A percentile compares a stretch with the other conserved stretches of the same genome.
These are phyloP conservation scores for Ceratosolen fusciceps DNA, from an alignment of 1,140 invertebrate species.

Conservation along the genomic window DNA sequence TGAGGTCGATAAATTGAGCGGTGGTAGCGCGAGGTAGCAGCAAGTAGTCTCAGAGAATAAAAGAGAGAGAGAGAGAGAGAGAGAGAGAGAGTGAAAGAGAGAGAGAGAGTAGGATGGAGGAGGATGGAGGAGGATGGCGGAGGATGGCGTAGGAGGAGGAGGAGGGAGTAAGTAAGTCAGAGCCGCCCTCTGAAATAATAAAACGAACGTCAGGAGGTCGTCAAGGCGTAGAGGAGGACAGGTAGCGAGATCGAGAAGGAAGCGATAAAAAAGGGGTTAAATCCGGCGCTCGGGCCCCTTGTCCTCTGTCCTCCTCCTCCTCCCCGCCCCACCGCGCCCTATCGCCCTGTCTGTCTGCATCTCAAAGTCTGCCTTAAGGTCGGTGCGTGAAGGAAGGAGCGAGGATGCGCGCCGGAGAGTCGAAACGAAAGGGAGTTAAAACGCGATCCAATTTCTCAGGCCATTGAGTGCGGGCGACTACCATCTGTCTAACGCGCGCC, in stretches of 20 bases:
- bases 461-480: conserved; percentile 72
- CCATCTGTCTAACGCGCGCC: conserved; percentile 70
- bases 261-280: conserved; percentile 39
- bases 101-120: too few relatives aligned
- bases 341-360: too few relatives aligned
- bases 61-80: too few relatives aligned
- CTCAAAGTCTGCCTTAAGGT: not conserved
- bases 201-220: conserved; percentile 30
- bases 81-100: too few relatives aligned
- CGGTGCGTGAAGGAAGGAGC: conserved; percentile 3
- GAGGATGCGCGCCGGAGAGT: conserved; percentile 39
- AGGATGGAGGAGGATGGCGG: too few relatives aligned
- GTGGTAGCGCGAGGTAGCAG: not conserved
- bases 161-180: too few relatives aligned
- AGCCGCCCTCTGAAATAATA: conserved; percentile 35
- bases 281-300: not conserved
- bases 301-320: not conserved
- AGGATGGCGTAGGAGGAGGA: too few relatives aligned
- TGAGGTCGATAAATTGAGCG: conserved; percentile 42
- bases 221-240: conserved; percentile 6
- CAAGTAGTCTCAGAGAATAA: too few relatives aligned
- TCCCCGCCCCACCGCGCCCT: not conserved
- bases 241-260: conserved; percentile 22
- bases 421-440: conserved; percentile 72
- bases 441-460: conserved; percentile 73